These are phyloP conservation scores for Upupa epops DNA, from an alignment of 2,113 vertebrate genomes.

Conservation along the genomic window DNA sequence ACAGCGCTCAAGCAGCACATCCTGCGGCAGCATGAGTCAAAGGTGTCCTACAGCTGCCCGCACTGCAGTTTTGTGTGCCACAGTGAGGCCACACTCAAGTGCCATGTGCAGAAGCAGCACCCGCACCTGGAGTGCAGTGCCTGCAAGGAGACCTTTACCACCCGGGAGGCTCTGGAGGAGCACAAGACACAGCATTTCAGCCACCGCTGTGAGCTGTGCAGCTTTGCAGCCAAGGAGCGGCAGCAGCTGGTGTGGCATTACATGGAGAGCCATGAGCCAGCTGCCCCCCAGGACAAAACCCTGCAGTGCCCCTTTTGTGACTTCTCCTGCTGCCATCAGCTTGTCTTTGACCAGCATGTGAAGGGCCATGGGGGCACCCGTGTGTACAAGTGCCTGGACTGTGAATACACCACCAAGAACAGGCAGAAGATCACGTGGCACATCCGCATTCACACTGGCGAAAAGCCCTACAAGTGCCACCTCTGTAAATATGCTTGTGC, in stretches of 20 bases:
- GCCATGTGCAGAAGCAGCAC: slow-evolving; percentile 83
- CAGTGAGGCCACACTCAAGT: slow-evolving; percentile 78
- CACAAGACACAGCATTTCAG: slow-evolving; percentile 80
- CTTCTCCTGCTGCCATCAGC: slow-evolving; percentile 85
- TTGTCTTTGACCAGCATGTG: slow-evolving; percentile 92
- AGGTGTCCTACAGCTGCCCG: slow-evolving; percentile 73
- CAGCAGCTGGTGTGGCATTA: slow-evolving; percentile 86
- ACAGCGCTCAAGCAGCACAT: slow-evolving; percentile 89
- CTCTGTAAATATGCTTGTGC: slow-evolving; percentile 89
- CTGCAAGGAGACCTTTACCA: slow-evolving; percentile 79
- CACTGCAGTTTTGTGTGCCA: slow-evolving; percentile 80
- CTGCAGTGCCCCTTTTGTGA: slow-evolving; percentile 85
- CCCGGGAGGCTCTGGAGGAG: slow-evolving; percentile 75
- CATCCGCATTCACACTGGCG: slow-evolving; percentile 92
- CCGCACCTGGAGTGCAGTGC: slow-evolving; percentile 75
- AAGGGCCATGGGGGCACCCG: slow-evolving; percentile 90
- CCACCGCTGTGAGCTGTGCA: slow-evolving; percentile 86
- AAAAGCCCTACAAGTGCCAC: slow-evolving; percentile 94
- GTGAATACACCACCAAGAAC: slow-evolving; percentile 90
- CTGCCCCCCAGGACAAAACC: slow-evolving; percentile 59
- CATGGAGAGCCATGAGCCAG: slow-evolving; percentile 79
- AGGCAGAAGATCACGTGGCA: slow-evolving; percentile 98
- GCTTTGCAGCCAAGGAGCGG: slow-evolving; percentile 83
- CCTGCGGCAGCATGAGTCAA: slow-evolving; percentile 81
- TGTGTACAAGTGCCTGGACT: slow-evolving; percentile 91